Base-by-base conservation (phyloP, 1,140 invertebrate species). In the Hetaerina americana region DNA sequence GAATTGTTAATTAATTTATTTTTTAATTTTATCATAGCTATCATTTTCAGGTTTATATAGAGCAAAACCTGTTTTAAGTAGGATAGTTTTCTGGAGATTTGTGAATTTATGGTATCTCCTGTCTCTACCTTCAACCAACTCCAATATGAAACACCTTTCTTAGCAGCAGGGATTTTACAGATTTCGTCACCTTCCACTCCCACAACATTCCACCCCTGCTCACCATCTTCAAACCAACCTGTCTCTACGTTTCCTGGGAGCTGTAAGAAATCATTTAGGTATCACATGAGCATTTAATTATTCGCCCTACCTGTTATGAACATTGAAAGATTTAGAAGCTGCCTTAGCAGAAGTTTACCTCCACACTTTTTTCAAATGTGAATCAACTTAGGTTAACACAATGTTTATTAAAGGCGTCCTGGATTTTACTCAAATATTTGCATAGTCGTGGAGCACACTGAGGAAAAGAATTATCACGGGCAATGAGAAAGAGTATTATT, bases 71-170 rank as follows among this genome's bases (percentile, higher is more conserved):
- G 22, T 57, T 2, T n/a, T n/a, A n/a, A n/a, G 40, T 18, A 57
- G 40, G 22, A 2, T 57, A 1, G 10, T 57, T 57, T 57, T 57
- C 40, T 18, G 40, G 40, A 57, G 40, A 57, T 57, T 57, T 57
- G 2, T 18, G 40, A 57, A n/a, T 57, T 57, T 57, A 57, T 57
- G 15, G 40, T 5, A 57, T 57, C 40, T 57, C 28, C 66, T 66
- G 24, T 69, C 12, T 31, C 68, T 75, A 88, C 87, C 87, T 88
- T 87, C 78, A 87, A 80, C 86, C 86, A 87, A 80, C 83, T 85
- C 87, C 87, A 88, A 81, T 87, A 84, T 75, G 82, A 81, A 78
- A 82, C 84, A 77, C 82, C 82, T 79, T 84, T 85, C 79, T 82
- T 84, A 76, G 84, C 81, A 70, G 84, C 82, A 70, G 85, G 84